Percentiles rank a stretch among this genome's conserved stretches.
These are phyloP conservation scores for Tenthredo livida DNA, from an alignment of 2,888 invertebrate species.

Conservation along the genomic window DNA sequence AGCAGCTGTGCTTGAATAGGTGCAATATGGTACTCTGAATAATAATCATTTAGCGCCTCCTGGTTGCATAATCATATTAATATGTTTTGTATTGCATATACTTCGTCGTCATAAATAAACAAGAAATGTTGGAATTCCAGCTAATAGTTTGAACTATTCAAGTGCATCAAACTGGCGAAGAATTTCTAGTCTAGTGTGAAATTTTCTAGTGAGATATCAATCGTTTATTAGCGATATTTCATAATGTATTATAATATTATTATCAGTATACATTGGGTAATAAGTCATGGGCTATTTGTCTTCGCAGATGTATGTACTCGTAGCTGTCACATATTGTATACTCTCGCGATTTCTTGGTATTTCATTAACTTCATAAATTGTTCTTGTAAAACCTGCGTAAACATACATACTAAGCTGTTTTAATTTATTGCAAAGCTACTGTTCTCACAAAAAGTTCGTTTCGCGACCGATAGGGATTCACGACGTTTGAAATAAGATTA, in stretches of 20 bases:
- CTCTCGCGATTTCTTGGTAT: not conserved
- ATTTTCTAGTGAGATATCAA: not conserved
- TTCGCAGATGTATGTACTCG: not conserved
- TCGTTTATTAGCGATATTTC: not conserved
- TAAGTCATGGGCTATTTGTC: not conserved
- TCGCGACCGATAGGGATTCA: too few species aligned
- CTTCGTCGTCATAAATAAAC: too few species aligned
- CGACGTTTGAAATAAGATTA: too few species aligned
- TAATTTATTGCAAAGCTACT: too few species aligned
- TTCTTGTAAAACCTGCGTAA: not conserved
- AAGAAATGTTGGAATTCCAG: too few species aligned
- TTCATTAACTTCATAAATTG: not conserved
- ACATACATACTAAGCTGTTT: not conserved
- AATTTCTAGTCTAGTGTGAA: not conserved
- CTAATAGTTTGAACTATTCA: too few species aligned
- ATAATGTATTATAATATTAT: not conserved
- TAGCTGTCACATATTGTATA: not conserved
- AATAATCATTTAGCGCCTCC: not conserved
- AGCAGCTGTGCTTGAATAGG: not conserved
- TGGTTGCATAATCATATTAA: not conserved
- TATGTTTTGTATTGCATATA: too few species aligned
- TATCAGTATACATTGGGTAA: not conserved
- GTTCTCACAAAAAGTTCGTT: too few species aligned
- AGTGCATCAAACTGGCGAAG: too few species aligned
- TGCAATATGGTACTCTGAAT: not conserved